Conservation (phyloP, 2,888 invertebrate species). For the Eilema caniola region DNA sequence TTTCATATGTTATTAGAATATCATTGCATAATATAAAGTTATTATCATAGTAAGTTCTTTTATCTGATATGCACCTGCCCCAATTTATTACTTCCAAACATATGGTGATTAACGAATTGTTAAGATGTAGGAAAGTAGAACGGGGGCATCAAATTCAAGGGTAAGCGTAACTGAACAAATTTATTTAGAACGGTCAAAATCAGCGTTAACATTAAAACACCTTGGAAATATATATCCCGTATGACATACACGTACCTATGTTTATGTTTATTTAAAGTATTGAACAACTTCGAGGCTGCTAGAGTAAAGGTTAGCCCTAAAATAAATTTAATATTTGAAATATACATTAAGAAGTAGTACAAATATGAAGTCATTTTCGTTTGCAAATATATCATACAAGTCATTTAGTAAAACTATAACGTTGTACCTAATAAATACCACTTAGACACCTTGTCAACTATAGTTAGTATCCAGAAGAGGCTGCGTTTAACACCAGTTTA, state of each 20-base stretch:
- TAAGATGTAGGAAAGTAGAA: constrained; percentile 83
- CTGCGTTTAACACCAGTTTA: constrained; percentile 9
- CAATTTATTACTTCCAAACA: constrained; percentile 57
- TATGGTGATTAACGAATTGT: constrained; percentile 79
- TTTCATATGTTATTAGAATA: neutral
- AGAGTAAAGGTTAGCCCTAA: constrained; percentile 26
- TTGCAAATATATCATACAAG: neutral
- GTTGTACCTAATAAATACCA: constrained; percentile 2
- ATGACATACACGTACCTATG: constrained; percentile 47
- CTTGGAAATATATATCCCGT: constrained; percentile 63
- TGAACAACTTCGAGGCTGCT: constrained; percentile 36
- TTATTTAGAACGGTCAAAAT: constrained; percentile 71
- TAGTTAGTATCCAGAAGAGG: constrained; percentile 6
- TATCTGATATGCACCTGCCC: constrained; percentile 48
- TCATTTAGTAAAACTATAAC: constrained; percentile 1
- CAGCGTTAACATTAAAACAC: constrained; percentile 62
- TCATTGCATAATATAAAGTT: neutral
- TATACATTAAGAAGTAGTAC: neutral
- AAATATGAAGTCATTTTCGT: neutral
- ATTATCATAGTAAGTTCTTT: constrained; percentile 12
- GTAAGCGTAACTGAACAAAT: constrained; percentile 75
- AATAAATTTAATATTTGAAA: constrained; percentile 9
- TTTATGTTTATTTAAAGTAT: constrained; percentile 26
- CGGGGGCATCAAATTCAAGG: constrained; percentile 82
- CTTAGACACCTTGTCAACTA: constrained; percentile 14